Percentiles rank a stretch among this genome's conserved stretches.
These are phyloP conservation scores for Hipposideros armiger DNA, from an alignment of 2,113 vertebrate species.

Conservation along the genomic window DNA sequence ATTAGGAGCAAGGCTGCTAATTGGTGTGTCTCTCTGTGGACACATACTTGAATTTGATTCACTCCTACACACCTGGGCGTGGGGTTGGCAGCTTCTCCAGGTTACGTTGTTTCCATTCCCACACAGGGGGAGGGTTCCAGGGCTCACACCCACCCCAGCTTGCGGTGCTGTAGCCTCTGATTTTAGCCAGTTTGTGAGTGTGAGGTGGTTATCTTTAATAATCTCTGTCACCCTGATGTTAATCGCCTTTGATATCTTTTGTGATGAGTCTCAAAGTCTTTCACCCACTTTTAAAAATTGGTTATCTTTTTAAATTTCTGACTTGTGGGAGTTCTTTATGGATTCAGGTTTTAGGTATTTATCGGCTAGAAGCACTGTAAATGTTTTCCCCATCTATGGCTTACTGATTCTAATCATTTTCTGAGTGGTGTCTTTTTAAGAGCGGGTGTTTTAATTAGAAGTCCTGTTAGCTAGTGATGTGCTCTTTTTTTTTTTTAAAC, in stretches of 20 bases:
- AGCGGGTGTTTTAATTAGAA: neutral
- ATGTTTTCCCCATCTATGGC: neutral
- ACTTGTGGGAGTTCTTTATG: fast-evolving
- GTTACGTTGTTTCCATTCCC: neutral
- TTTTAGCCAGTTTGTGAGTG: neutral
- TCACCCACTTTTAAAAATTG: neutral
- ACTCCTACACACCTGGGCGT: neutral
- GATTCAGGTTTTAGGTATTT: neutral
- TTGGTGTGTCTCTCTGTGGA: neutral
- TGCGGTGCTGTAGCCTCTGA: neutral
- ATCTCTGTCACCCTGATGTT: fast-evolving
- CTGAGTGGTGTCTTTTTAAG: neutral
- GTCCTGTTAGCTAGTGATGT: neutral
- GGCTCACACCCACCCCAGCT: neutral
- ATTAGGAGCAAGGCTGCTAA: neutral
- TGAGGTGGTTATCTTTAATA: neutral
- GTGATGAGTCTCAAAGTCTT: neutral
- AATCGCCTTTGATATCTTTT: neutral
- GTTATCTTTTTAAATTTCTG: neutral
- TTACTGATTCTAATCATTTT: neutral
- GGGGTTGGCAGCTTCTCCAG: neutral
- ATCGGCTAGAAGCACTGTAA: neutral
- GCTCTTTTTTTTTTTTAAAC: neutral
- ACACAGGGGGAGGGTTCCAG: neutral
- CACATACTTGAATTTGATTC: neutral